Evolutionary conservation across 2,888 invertebrate genomes (phyloP).

Genomic region (Drosophila paramelanica): DNA sequence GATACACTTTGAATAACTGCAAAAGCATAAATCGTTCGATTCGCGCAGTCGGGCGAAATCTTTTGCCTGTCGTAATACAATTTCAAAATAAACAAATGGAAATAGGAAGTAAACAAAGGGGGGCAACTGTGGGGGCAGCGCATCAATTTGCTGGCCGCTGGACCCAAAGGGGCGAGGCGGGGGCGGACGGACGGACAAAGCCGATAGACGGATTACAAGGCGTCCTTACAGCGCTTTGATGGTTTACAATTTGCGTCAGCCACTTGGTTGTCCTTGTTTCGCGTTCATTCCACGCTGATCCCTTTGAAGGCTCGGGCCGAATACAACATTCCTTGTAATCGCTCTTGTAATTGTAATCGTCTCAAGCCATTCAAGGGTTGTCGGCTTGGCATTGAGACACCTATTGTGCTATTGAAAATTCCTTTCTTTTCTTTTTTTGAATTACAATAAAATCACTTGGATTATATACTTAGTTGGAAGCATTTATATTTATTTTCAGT

Average conservation of each 20-base stretch:
- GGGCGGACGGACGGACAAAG: constrained; percentile 5
- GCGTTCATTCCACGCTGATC: constrained; percentile 4
- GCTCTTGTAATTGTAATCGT: constrained; percentile 17
- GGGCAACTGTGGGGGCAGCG: not conserved
- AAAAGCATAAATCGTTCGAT: not conserved
- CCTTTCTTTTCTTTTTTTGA: not conserved
- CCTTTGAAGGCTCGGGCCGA: constrained; percentile 1
- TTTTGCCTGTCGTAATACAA: constrained; percentile 6
- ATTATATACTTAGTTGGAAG: not conserved
- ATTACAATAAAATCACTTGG: too few relatives aligned
- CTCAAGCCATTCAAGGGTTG: constrained; percentile 4
- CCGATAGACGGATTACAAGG: constrained; percentile 30
- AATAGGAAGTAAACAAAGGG: constrained; percentile 13
- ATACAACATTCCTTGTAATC: constrained; percentile 10
- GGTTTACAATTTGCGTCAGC: constrained; percentile 1
- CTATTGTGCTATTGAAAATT: not conserved
- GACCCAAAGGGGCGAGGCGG: constrained; percentile 9
- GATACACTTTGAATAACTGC: too few relatives aligned
- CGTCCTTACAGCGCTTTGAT: constrained; percentile 13
- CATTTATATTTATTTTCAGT: too few relatives aligned
- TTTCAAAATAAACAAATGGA: constrained; percentile 32
- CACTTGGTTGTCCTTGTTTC: constrained; percentile 2
- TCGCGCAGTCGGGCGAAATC: not conserved
- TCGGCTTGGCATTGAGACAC: not conserved
- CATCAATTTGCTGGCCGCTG: constrained; percentile 12